Percentiles rank a stretch among this genome's conserved stretches.
These are phyloP conservation scores for Yponomeuta plumbellus DNA, from an alignment of 2,888 invertebrate species.

Conservation along the genomic window DNA sequence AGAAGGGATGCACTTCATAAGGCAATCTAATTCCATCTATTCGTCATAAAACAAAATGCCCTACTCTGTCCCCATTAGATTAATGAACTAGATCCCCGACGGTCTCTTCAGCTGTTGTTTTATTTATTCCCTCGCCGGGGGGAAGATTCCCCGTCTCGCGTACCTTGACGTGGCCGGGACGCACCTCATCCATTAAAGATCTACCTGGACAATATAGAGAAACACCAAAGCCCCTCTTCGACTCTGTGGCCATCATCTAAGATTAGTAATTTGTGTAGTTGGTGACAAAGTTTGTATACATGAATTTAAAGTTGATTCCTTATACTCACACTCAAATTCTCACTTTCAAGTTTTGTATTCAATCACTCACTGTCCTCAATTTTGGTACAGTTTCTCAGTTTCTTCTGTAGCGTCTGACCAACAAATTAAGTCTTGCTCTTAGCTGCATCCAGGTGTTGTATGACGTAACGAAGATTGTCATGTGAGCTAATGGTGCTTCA, in stretches of 20 bases:
- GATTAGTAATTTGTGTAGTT: background rate
- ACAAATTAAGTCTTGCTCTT: no score
- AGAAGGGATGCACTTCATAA: no score
- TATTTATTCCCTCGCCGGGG: slow-evolving; percentile 51
- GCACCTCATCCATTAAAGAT: slow-evolving; percentile 75
- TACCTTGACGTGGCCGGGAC: slow-evolving; percentile 59
- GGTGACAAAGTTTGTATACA: no score
- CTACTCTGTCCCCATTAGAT: slow-evolving; percentile 35
- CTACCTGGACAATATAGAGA: slow-evolving; percentile 26
- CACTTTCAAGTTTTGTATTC: no score
- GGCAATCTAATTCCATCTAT: slow-evolving; percentile 20
- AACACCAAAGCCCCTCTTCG: background rate
- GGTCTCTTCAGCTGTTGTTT: slow-evolving; percentile 31
- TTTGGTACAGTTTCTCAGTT: no score
- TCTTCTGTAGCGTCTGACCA: no score
- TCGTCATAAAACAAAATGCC: background rate
- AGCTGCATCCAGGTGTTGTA: no score
- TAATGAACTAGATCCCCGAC: slow-evolving; percentile 52
- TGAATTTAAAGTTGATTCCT: no score
- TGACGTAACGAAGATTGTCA: no score
- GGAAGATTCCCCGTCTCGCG: slow-evolving; percentile 52
- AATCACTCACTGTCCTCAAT: no score
- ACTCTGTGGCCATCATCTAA: slow-evolving; percentile 15
- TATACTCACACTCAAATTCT: no score
- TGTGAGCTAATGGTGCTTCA: no score